Evolutionary conservation across 1,140 invertebrate genomes (phyloP).

Genomic region (Plutomurus gul): DNA sequence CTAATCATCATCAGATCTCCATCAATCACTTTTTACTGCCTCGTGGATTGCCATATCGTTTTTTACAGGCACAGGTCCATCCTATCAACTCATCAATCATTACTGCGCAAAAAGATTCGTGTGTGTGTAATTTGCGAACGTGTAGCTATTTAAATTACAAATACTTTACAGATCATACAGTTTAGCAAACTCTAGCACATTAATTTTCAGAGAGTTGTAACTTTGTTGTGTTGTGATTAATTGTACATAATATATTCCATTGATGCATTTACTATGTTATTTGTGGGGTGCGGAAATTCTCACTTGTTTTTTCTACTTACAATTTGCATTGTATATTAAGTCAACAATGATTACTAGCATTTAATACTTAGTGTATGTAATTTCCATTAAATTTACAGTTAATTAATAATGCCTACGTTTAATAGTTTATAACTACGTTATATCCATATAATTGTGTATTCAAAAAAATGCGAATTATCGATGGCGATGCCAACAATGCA

Average conservation of each 20-base stretch:
- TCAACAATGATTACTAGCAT: neutral
- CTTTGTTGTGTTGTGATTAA: neutral
- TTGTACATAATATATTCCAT: neutral
- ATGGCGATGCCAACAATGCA: neutral
- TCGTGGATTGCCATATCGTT: no score
- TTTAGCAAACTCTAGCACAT: no score
- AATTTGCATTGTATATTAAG: neutral
- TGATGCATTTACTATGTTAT: neutral
- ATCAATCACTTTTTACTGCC: no score
- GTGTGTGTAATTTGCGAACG: no score
- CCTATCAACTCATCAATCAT: no score
- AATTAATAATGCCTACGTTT: neutral
- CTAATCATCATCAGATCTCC: no score
- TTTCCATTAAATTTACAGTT: neutral
- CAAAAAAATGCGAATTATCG: neutral
- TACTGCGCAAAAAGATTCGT: no score
- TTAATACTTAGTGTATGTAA: neutral
- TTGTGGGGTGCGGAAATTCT: neutral
- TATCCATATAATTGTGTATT: neutral
- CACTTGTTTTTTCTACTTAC: neutral
- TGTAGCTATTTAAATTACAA: no score
- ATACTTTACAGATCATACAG: no score
- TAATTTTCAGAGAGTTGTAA: no score
- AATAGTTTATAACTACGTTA: neutral
- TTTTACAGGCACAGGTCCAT: no score